phyloP scores from a whole-genome alignment of 2,113 vertebrate species.

The Cyrtonyx montezumae region DNA sequence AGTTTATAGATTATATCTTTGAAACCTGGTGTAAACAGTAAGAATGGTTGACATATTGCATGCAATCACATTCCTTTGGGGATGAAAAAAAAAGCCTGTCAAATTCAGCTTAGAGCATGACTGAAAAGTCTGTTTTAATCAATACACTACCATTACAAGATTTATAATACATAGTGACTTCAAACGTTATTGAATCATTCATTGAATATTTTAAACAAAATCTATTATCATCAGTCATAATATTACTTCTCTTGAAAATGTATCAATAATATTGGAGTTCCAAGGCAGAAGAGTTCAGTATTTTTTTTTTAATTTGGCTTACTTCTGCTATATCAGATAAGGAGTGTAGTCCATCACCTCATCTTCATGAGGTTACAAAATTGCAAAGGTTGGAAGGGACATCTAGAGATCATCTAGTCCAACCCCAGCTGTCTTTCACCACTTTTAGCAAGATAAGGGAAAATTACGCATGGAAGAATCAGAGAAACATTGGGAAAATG shows the following conservation, averaged over 20 bases:
- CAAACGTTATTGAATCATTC: not conserved
- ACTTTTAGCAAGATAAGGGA: not conserved
- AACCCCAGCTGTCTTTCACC: not conserved
- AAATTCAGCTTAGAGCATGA: not conserved
- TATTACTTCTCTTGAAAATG: not conserved
- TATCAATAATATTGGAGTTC: not conserved
- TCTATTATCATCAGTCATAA: not conserved
- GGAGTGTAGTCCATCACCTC: not conserved
- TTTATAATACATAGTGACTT: not conserved
- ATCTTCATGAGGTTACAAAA: not conserved
- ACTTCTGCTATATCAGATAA: not conserved
- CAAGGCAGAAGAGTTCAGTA: not conserved
- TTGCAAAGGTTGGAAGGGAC: too few species aligned
- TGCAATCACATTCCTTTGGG: not conserved
- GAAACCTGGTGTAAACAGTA: not conserved
- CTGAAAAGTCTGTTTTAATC: not conserved
- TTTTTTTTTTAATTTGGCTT: not conserved
- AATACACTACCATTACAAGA: not conserved
- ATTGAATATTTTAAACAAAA: not conserved
- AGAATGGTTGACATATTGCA: accelerated
- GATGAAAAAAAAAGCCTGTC: not conserved
- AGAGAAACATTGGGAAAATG: not conserved
- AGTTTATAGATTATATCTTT: not conserved
- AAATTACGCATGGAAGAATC: not conserved
- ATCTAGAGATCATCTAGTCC: too few species aligned